Evolutionary conservation across 2,797 vertebrate genomes (phyloP), one percentile per base, ranked within the genome.

Genomic region (Apodemus agrarius): DNA sequence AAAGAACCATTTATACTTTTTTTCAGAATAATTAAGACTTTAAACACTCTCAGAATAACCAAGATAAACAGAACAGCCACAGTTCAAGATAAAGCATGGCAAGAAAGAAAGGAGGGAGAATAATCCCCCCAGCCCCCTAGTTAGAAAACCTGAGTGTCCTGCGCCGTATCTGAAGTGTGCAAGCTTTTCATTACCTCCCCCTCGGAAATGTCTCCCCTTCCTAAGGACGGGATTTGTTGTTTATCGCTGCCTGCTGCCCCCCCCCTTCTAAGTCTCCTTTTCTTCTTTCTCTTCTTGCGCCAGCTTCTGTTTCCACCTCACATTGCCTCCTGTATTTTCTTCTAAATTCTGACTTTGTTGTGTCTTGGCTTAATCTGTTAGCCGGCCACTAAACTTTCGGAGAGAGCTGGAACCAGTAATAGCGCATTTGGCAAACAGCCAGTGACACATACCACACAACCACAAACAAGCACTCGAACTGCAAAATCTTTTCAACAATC

Each of bases 391-490:
- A 74, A 94, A 96, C 93, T 97, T 92, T 69, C 59, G 75, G 72
- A 90, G 91, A 95, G 84, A 88, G 90, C 91, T 96, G 95, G 93
- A 96, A 90, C 52, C 40, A 14, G 95, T 91, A 85, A 57, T 83
- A 74, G 95, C 10, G 31, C 89, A 40, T 93, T 94, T 96, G 97
- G 97, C 94, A 92, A 84, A 85, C 90, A 94, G 78, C 94, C 95
- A 95, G 79, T 46, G 67, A 46, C 94, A 96, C 97, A 97, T 97
- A 96, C 94, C 96, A 92, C 93, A 43, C 81, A 72, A 93, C 95
- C 95, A 94, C 95, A 94, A 96, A 97, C 87, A 90, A 97, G 92
- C 93, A 79, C 94, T 98, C 91, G 21, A 34, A 94, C 91, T 97
- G 91, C 95, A 97, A 89, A 95, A 97, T 78, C 96, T 95, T 98